A percentile compares a stretch with the other conserved stretches of the same genome.
Evolutionary conservation across 2,888 invertebrate species (phyloP).

Genomic region (Meteorus colon): DNA sequence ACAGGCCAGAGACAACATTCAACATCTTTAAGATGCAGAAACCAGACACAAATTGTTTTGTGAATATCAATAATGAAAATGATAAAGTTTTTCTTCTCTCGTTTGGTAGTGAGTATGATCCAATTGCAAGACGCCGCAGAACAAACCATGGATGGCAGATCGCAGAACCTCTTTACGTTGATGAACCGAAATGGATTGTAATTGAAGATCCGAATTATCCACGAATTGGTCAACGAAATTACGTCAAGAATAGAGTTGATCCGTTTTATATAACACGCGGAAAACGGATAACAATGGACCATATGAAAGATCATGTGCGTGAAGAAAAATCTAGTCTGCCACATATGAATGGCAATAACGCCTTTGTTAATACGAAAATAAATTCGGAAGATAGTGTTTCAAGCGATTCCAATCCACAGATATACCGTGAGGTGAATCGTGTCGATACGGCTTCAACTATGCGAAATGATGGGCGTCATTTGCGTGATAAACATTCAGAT

Average conservation of each 20-base stretch:
- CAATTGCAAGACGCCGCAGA: conserved; percentile 42
- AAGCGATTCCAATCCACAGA: not conserved
- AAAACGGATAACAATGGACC: conserved; percentile 44
- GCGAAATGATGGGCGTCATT: conserved; percentile 41
- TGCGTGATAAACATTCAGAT: conserved; percentile 56
- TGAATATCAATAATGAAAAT: not conserved
- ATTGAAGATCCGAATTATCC: conserved; percentile 43
- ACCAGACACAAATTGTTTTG: not conserved
- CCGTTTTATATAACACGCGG: conserved; percentile 62
- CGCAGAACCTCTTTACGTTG: conserved; percentile 58
- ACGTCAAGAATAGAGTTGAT: conserved; percentile 45
- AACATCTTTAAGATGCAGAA: not conserved
- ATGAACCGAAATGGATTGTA: conserved; percentile 59
- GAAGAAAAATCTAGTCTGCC: not conserved
- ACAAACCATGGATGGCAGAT: conserved; percentile 47
- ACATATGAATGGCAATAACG: not conserved
- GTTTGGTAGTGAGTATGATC: not conserved
- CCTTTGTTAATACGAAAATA: not conserved
- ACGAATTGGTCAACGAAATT: not conserved
- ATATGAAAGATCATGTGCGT: not conserved
- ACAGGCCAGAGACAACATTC: not conserved
- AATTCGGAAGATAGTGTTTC: not conserved
- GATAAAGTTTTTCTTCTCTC: not conserved
- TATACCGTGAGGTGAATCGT: not conserved
- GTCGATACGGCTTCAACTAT: not conserved